Evolutionary conservation across 2,113 vertebrate species (phyloP).

Genomic region (Falco punctatus): DNA sequence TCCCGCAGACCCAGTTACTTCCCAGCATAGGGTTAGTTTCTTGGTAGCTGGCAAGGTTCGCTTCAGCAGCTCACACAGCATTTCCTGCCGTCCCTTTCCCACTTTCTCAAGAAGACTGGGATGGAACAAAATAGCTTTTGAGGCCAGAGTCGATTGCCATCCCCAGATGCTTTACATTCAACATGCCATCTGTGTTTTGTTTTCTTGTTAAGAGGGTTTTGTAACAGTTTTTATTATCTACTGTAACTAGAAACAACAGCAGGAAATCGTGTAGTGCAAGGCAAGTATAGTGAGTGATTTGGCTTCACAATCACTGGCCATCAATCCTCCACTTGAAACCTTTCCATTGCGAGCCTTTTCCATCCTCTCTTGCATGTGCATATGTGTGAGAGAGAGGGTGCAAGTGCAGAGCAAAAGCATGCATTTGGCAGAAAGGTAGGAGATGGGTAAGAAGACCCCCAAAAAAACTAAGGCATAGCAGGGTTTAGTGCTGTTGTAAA

Average conservation of each 20-base stretch:
- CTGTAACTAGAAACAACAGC: constrained; percentile 74
- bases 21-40: neutral
- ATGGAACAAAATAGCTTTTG: constrained; percentile 52
- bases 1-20: neutral
- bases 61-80: neutral
- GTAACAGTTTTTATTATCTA: constrained; percentile 74
- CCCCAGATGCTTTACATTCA: constrained; percentile 72
- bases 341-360: constrained; percentile 19
- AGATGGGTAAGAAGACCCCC: neutral
- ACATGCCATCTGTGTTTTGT: constrained; percentile 76
- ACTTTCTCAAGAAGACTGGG: constrained; percentile 46
- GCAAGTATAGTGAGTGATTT: constrained; percentile 63
- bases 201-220: constrained; percentile 71
- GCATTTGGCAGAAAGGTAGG: neutral
- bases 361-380: neutral
- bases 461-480: neutral
- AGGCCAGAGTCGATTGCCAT: constrained; percentile 40
- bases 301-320: constrained; percentile 51
- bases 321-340: constrained; percentile 66
- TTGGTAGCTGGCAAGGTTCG: constrained; percentile 33
- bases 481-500: neutral
- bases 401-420: neutral
- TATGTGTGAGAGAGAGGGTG: neutral
- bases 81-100: constrained; percentile 13
- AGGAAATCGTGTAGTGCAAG: constrained; percentile 58